Base-by-base conservation (phyloP, 2,888 invertebrate species). In the Rhagium mordax region DNA sequence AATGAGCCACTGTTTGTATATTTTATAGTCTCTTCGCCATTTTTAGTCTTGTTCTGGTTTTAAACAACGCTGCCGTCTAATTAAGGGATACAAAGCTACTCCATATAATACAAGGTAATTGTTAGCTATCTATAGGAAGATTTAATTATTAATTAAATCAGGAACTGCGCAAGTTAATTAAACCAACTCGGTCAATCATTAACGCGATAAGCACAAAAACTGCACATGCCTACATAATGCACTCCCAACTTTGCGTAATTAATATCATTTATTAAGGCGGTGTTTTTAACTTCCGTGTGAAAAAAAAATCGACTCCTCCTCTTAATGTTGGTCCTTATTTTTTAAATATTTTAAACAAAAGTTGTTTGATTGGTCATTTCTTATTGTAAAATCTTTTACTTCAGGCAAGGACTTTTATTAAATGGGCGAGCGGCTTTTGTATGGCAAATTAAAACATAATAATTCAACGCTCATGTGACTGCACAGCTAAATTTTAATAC, bases 1-100 rank as follows among this genome's bases (percentile, higher is more conserved):
- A 86, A 86, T 86, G 86, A 86, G 86, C 83, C 81, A 82, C 84
- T 85, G 85, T 83, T 84, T 84, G 85, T 86, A 84, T 85, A 86
- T 86, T 86, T 86, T 86, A 85, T 85, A 83, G 85, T 80, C 84
- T 81, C 83, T 82, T 84, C 83, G 84, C 84, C 85, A 85, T 86
- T 86, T 86, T 85, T 86, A 85, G 85, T 79, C 83, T 83, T 82
- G 84, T 82, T 83, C 79, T 76, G 82, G 78, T 81, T 80, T 79
- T 79, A 79, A 83, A 79, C 79, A 77, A 80, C 84, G 78, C 78
- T 76, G 65, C 80, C 79, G 83, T 83, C 84, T 85, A 85, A 86
- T 85, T 85, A 85, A 77, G 74, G 78, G 78, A 60, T 67, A 76
- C 74, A 86, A 84, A 85, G 84, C 82, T 81, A 74, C 81, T 80